Base-by-base conservation (phyloP, 2,797 vertebrate genomes). In the Calcarius lapponicus region DNA sequence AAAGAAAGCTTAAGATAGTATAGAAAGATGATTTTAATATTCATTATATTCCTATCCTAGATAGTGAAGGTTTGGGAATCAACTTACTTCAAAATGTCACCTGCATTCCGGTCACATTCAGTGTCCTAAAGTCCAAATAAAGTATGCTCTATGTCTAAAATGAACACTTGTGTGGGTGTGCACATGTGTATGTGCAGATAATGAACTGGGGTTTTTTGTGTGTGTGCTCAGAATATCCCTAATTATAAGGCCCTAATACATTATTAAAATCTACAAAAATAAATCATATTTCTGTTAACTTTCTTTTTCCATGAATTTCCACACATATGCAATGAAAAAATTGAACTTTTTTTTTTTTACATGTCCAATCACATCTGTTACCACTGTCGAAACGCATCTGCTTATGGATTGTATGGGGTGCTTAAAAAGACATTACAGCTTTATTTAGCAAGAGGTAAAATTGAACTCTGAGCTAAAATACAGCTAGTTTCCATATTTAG, bases 401-500 rank as follows among this genome's bases (percentile, higher is more conserved):
- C 26, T 76, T 79, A 6, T 79, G 43, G 22, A 42, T 79, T 65
- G 43, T 83, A 62, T 62, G 36, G 28, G 24, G 10, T 91, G 42
- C 28, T 74, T 76, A 71, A 29, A 81, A 91, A 58, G 16, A 2
- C 53, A 38, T 80, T 81, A 11, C 58, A 56, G 34, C 36, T 91
- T 94, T 92, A 53, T 75, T 48, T 75, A 86, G 62, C 3, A 9
- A 81, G 47, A 69, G 47, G 40, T 79, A 84, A 75, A 92, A 88
- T 69, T 84, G 72, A 90, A 64, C 38, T 79, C 47, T 60, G 64
- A 75, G 64, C 45, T 86, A 92, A 87, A 80, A 95, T 91, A 42
- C 34, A 92, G 22, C 28, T 57, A 72, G 13, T 81, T 94, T 91
- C 87, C 51, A 38, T 90, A 93, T 94, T 90, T 90, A 90, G 80